Base-by-base conservation (phyloP, 1,140 invertebrate species). In the Macrobrachium nipponense region DNA sequence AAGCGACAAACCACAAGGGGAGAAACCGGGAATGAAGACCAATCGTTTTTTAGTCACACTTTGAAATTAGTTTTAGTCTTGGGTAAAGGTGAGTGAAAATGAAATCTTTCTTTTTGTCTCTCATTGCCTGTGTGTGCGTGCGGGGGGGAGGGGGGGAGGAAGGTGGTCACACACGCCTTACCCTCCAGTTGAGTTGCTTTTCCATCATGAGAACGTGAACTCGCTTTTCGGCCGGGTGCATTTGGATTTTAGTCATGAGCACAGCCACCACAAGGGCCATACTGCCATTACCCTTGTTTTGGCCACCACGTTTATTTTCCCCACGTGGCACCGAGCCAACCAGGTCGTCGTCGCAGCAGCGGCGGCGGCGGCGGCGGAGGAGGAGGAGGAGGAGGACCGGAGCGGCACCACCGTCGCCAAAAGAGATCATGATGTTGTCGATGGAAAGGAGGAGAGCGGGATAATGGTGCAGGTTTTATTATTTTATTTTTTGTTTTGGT, bases 181-280 rank as follows among this genome's bases (percentile, higher is more conserved):
- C 93, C 91, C 92, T 90, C 91, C 94, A 94, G 75, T 93, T 93
- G 64, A 94, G 90, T 90, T 94, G 93, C 58, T 93, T 94, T 90
- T 94, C 93, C 93, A 94, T 93, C 94, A 94, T 94, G 89, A 94
- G 94, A 88, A 94, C 93, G 89, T 94, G 94, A 20, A 94, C 94
- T 90, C 94, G 93, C 91, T 94, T 94, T 89, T 94, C 94, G 10
- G 94, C 94, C 87, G 93, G 91, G 68, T 93, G 93, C 86, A 94
- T 91, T 88, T 94, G 94, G 80, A 94, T 90, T 90, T 94, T 94
- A 72, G 93, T 90, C 23, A 94, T 93, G 82, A 94, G 92, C 20
- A 94, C 93, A 64, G 94, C 94, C 17, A 94, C 94, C 12, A 94
- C 93, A 87, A 94, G 91, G 10, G 94, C 94, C 84, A 94, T 94